A percentile compares a stretch with the other conserved stretches of the same genome.
These are phyloP conservation scores for Leptopilina clavipes DNA, from an alignment of 1,140 invertebrate species.

Conservation along the genomic window DNA sequence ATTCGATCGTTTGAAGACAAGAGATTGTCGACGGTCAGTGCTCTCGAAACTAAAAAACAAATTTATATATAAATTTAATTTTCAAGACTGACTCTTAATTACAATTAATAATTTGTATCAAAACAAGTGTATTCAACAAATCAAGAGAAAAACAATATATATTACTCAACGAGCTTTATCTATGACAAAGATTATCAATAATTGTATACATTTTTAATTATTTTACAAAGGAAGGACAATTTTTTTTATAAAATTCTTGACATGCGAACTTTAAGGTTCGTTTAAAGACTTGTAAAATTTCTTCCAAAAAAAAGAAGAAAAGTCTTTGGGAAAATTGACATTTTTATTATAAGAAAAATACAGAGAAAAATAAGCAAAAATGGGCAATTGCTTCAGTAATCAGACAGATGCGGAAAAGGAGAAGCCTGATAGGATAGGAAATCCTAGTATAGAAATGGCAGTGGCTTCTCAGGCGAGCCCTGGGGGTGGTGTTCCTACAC, in stretches of 20 bases:
- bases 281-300: background rate
- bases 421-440: constrained; percentile 78
- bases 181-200: too few relatives aligned
- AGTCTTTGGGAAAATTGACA: too few relatives aligned
- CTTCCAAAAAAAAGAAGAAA: too few relatives aligned
- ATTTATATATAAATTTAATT: constrained; percentile 3
- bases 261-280: background rate
- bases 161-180: background rate
- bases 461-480: constrained; percentile 78
- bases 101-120: background rate
- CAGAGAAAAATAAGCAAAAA: constrained; percentile 64
- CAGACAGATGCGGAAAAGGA: constrained; percentile 79
- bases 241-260: background rate
- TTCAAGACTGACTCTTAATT: constrained; percentile 24
- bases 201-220: too few relatives aligned
- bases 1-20: constrained; percentile 20
- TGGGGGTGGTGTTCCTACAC: constrained; percentile 75
- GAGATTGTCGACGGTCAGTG: constrained; percentile 19
- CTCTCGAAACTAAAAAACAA: constrained; percentile 13
- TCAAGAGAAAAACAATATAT: background rate
- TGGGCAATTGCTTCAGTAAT: constrained; percentile 85
- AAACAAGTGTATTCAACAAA: background rate
- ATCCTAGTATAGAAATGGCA: constrained; percentile 77
- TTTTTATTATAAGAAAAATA: too few relatives aligned
- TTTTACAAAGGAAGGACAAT: too few relatives aligned